phyloP scores from a whole-genome alignment of 2,113 vertebrate species.

The Anser cygnoides region DNA sequence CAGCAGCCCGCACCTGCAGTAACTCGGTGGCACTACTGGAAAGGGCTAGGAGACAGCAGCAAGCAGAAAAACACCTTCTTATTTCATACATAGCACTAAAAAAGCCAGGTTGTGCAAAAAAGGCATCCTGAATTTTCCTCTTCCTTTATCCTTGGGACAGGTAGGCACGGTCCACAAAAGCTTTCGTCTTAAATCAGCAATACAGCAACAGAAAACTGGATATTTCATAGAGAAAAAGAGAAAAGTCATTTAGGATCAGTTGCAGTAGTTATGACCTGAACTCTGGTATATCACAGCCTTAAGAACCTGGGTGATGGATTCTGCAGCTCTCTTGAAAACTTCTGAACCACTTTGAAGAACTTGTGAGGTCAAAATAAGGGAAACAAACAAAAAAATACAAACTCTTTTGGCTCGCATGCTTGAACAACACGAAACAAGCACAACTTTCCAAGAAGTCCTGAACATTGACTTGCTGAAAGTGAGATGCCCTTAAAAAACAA shows the following conservation, averaged over 20 bases:
- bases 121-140: not conserved
- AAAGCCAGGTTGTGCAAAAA: not conserved
- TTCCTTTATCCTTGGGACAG: not conserved
- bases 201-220: accelerated
- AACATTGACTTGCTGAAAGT: not conserved
- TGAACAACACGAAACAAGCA: not conserved
- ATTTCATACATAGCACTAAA: not conserved
- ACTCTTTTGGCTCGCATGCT: not conserved
- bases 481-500: not conserved
- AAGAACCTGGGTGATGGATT: not conserved
- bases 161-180: not conserved
- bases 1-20: not conserved
- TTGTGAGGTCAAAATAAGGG: not conserved
- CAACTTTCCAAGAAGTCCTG: not conserved
- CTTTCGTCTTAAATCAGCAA: not conserved
- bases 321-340: not conserved
- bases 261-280: not conserved
- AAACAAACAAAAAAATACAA: not conserved
- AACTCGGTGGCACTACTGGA: accelerated
- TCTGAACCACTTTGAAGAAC: not conserved
- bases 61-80: not conserved
- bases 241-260: not conserved
- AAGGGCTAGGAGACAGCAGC: not conserved
- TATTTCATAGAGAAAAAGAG: not conserved
- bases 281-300: not conserved